Percentiles rank a stretch among this genome's conserved stretches.
phyloP scores from a whole-genome alignment of 1,140 invertebrate species.

The Lepeophtheirus salmonis region DNA sequence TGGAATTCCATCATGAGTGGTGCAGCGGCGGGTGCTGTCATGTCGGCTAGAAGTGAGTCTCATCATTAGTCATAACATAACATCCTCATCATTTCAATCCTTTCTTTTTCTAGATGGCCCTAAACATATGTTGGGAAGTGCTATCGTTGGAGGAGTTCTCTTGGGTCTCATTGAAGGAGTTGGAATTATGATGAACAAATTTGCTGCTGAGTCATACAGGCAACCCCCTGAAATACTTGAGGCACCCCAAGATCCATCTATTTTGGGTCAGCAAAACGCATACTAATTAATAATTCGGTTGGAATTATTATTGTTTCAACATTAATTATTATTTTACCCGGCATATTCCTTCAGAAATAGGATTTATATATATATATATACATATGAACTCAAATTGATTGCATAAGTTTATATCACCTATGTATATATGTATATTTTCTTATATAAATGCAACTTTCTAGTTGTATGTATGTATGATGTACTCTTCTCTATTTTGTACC shows the following conservation, averaged over 20 bases:
- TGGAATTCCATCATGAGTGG: conserved; percentile 97
- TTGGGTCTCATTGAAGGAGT: conserved; percentile 90
- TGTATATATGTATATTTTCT: too few species aligned
- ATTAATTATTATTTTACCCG: too few species aligned
- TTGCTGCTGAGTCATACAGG: conserved; percentile 73
- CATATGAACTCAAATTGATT: too few species aligned
- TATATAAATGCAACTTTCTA: too few species aligned
- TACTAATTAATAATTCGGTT: too few species aligned
- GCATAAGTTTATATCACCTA: too few species aligned
- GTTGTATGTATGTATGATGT: too few species aligned
- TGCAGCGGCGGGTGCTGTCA: conserved; percentile 76
- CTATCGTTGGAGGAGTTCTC: conserved; percentile 78
- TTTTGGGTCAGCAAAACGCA: conserved; percentile 33
- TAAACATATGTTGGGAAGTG: conserved; percentile 82
- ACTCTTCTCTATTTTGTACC: too few species aligned
- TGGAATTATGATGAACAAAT: conserved; percentile 71
- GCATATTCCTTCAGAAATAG: too few species aligned
- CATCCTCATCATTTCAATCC: too few species aligned
- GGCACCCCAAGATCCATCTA: conserved; percentile 36
- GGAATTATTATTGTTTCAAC: too few species aligned
- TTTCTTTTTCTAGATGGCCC: conserved; percentile 41
- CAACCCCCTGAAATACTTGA: conserved; percentile 46
- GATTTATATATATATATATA: too few species aligned
- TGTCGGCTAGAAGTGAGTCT: conserved; percentile 67
- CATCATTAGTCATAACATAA: background rate